Base-by-base conservation (phyloP, 2,888 invertebrate species). In the Callyntrura sp. region DNA sequence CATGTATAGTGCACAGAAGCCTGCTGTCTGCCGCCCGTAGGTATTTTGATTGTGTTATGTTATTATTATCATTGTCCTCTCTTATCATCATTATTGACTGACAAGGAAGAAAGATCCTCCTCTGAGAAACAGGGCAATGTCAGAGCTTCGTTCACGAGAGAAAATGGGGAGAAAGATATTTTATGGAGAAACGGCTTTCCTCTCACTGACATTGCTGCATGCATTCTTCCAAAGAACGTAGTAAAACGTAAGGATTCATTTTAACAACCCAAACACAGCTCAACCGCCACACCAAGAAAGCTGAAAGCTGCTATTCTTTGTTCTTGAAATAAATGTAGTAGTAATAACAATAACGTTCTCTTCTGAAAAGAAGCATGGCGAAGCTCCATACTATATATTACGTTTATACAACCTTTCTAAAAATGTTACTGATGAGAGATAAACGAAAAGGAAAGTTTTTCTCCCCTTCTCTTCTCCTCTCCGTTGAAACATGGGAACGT, bases 31-130 rank as follows among this genome's bases (percentile, higher is more conserved):
- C 12, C 3, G 23, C 62, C 78, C 14, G 45, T 78, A 85, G 78
- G 62, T 62, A 62, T 62, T 85, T 85, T 73, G 35, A 51, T 85
- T 85, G 78, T 60, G 45, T 85, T 73, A 82, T 35, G 12, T 6
- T 43, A 14, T 28, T 51, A 65, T 83, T 70, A 83, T 51, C 20
- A 65, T 68, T 43, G 17, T 55, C 23, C 17, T 28, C n/a, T n/a
- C n/a, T n/a, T n/a, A n/a, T n/a, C 60, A 70, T 70, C 51, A 70
- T 70, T 84, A 84, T 55, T 84, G 84, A 79, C 79, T 78, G 78
- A 82, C 82, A 82, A n/a, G 82, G n/a, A 45, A 20, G 73, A 3
- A 23, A 25, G 68, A 28, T 68, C 8, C n/a, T 73, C 43, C 48
- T 6, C 4, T 14, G 45, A 43, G 20, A 25, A 57, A 57, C 8